Conservation (phyloP, 2,113 vertebrate genomes). For the Ameiurus melas region DNA sequence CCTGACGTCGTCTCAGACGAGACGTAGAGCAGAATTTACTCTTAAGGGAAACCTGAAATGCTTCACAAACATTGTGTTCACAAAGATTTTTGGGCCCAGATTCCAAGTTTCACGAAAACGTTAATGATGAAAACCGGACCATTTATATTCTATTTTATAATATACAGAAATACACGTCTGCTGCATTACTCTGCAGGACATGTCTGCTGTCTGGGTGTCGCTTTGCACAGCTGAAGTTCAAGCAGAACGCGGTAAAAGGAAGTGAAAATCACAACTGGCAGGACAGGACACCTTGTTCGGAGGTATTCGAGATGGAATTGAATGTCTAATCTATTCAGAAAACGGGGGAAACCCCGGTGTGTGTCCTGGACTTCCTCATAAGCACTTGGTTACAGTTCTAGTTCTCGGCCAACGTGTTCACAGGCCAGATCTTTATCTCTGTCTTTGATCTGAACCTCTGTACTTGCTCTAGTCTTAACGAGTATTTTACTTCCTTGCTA, state of each 20-base stretch:
- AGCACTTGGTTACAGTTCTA: neutral
- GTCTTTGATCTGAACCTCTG: neutral
- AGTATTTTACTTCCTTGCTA: too few species aligned
- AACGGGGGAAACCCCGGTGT: conserved; percentile 21
- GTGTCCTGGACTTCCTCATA: conserved; percentile 10
- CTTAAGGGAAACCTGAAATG: neutral
- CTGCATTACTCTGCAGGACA: neutral
- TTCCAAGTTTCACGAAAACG: too few species aligned
- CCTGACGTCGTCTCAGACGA: neutral
- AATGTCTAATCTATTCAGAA: neutral
- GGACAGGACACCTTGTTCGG: neutral
- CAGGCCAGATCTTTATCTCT: neutral
- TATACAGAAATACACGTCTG: too few species aligned
- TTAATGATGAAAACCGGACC: too few species aligned
- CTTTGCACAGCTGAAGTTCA: too few species aligned
- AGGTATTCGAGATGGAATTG: neutral
- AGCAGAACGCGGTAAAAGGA: neutral
- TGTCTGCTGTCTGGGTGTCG: neutral
- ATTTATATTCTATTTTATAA: too few species aligned
- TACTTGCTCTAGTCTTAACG: too few species aligned
- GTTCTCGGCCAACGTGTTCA: neutral
- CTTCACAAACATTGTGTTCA: neutral
- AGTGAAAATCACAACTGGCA: neutral
- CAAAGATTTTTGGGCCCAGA: too few species aligned
- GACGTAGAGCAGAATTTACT: neutral